These are phyloP conservation scores for Herminia tarsipennalis DNA, from an alignment of 2,888 invertebrate genomes.

Conservation along the genomic window DNA sequence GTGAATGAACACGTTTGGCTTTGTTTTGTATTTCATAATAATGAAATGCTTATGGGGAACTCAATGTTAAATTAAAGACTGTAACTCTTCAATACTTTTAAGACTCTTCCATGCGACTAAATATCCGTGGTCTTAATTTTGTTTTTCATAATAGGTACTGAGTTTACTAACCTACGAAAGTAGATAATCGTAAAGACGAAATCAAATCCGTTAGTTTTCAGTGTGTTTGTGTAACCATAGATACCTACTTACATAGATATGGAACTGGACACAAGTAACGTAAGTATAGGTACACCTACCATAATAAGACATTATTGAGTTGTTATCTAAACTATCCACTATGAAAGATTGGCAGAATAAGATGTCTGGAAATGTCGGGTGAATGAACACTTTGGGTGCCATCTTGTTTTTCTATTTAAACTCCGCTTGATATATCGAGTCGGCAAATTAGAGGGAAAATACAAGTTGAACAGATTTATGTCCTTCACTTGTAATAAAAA, in stretches of 20 bases:
- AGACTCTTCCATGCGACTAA: no score
- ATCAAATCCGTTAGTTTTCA: no score
- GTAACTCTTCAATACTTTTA: background rate
- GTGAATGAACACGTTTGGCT: constrained; percentile 26
- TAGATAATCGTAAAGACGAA: no score
- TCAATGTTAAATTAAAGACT: no score
- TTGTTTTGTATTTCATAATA: background rate
- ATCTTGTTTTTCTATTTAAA: constrained; percentile 16
- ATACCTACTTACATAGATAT: no score
- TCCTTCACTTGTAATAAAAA: constrained; percentile 19
- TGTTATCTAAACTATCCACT: constrained; percentile 12
- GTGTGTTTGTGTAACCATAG: no score
- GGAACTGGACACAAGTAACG: no score
- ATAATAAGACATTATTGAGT: background rate
- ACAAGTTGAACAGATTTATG: constrained; percentile 27
- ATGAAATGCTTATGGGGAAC: background rate
- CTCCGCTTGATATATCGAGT: constrained; percentile 15
- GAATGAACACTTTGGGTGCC: constrained; percentile 20
- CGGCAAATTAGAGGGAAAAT: constrained; percentile 29
- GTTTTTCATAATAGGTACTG: no score
- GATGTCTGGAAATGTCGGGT: constrained; percentile 39
- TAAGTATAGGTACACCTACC: no score
- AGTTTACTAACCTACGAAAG: no score
- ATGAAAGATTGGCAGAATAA: constrained; percentile 24
- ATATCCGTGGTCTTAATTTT: no score